Percentiles rank a stretch among this genome's conserved stretches.
phyloP scores from a whole-genome alignment of 2,888 invertebrate genomes.

The Mesochorus sp. region DNA sequence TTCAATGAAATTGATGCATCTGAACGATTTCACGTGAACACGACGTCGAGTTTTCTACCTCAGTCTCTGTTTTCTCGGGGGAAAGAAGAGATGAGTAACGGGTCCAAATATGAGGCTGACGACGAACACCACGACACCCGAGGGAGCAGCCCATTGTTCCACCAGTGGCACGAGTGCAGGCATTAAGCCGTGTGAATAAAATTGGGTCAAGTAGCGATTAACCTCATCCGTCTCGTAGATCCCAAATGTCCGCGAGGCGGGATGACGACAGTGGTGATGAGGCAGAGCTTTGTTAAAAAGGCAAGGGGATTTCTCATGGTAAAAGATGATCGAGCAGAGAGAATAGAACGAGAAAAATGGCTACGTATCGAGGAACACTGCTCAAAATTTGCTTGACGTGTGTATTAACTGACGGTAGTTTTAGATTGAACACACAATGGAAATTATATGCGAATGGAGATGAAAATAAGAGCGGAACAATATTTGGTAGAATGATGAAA shows the following conservation, averaged over 20 bases:
- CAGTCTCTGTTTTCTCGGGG: conserved; percentile 9
- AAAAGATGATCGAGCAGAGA: conserved; percentile 45
- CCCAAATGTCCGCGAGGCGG: conserved; percentile 45
- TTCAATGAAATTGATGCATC: conserved; percentile 43
- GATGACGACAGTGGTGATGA: conserved; percentile 63
- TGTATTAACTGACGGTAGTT: not conserved
- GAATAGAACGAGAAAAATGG: conserved; percentile 31
- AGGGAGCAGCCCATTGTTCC: conserved; percentile 77
- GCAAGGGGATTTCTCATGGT: conserved; percentile 48
- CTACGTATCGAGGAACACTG: conserved; percentile 2
- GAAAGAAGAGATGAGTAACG: conserved; percentile 53
- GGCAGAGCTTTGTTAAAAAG: conserved; percentile 60
- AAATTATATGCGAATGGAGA: not conserved
- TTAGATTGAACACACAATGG: conserved; percentile 10
- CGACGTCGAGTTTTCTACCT: not conserved
- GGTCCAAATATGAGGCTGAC: conserved; percentile 48
- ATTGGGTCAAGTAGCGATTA: conserved; percentile 81
- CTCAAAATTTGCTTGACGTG: too few relatives aligned
- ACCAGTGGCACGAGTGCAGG: conserved; percentile 64
- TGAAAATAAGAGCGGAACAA: too few relatives aligned
- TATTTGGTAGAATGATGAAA: too few relatives aligned
- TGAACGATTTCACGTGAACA: conserved; percentile 27
- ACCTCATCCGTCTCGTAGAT: conserved; percentile 73
- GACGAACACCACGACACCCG: conserved; percentile 66
- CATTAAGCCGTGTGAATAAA: conserved; percentile 78